A percentile compares a stretch with the other conserved stretches of the same genome.
Conservation (phyloP, 2,888 invertebrate genomes). For the Phrixothrix hirtus region DNA sequence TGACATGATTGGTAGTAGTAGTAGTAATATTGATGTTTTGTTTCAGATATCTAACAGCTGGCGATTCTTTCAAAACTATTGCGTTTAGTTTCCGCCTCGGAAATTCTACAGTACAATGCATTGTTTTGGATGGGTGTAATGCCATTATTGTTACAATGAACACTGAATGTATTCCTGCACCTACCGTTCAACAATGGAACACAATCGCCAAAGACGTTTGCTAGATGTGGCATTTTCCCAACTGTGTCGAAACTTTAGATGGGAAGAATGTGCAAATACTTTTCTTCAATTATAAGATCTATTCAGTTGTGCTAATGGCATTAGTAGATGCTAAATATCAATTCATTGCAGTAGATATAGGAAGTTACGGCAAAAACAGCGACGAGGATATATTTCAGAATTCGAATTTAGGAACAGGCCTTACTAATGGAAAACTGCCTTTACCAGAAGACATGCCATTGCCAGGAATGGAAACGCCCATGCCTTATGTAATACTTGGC, state of each 20-base stretch:
- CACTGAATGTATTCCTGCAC: constrained; percentile 1
- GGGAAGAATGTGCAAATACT: constrained; percentile 21
- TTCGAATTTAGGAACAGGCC: constrained; percentile 11
- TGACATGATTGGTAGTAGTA: too few relatives aligned
- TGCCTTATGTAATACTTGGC: too few relatives aligned
- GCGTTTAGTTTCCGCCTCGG: constrained; percentile 4
- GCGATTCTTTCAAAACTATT: constrained; percentile 3
- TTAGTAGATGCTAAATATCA: constrained; percentile 39
- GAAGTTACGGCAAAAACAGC: too few relatives aligned
- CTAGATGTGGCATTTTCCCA: too few relatives aligned
- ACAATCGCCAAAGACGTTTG: not conserved
- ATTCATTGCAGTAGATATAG: too few relatives aligned
- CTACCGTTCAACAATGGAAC: not conserved
- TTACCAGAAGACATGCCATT: not conserved
- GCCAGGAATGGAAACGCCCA: too few relatives aligned
- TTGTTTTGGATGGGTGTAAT: constrained; percentile 2
- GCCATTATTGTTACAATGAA: too few relatives aligned
- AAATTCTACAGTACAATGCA: constrained; percentile 4
- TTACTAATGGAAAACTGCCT: constrained; percentile 1
- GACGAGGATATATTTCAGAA: constrained; percentile 40
- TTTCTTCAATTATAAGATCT: constrained; percentile 35
- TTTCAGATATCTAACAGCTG: constrained; percentile 1
- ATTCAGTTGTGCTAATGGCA: constrained; percentile 38
- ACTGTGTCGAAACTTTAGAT: not conserved
- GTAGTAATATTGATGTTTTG: too few relatives aligned